Conservation (phyloP, 2,888 invertebrate genomes). For the Spilosoma lubricipeda region DNA sequence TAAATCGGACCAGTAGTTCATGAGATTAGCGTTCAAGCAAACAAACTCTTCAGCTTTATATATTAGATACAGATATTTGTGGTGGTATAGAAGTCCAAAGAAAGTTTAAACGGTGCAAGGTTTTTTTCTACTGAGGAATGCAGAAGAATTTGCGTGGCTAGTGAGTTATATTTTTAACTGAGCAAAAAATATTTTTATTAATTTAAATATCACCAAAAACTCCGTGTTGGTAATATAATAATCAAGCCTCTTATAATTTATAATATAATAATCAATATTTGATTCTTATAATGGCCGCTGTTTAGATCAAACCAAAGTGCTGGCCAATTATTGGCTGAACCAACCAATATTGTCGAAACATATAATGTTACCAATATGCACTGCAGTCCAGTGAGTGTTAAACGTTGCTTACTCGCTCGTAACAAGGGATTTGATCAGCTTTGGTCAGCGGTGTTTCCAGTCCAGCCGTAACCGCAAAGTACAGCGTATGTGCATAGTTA, state of each 20-base stretch:
- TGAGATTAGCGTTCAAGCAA: too few species aligned
- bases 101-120: too few species aligned
- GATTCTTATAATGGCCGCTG: too few species aligned
- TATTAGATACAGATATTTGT: too few species aligned
- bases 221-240: not conserved
- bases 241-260: too few species aligned
- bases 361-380: constrained; percentile 2
- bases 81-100: too few species aligned
- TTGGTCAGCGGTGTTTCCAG: constrained; percentile 11
- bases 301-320: not conserved
- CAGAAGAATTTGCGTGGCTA: too few species aligned
- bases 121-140: too few species aligned
- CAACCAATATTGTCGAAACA: constrained; percentile 9
- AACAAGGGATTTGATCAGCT: constrained; percentile 13
- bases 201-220: not conserved
- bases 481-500: constrained; percentile 52
- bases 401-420: constrained; percentile 11
- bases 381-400: constrained; percentile 10
- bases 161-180: too few species aligned
- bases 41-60: too few species aligned
- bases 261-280: too few species aligned
- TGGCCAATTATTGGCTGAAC: constrained; percentile 8
- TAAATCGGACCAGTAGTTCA: too few species aligned
- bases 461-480: constrained; percentile 18
- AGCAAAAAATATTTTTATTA: not conserved